These are phyloP conservation scores for rabbit (Oryctolagus cuniculus) DNA, from an alignment of 2,113 vertebrate genomes.

Conservation along the genomic window mOryCun1.1 NC_091453.1:12140001-12140500, in stretches of 20 bases:
- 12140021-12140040: slow-evolving; percentile 8
- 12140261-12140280: slow-evolving; percentile 39
- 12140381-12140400: neutral
- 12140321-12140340: slow-evolving; percentile 11
- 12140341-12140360: neutral
- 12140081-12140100: neutral
- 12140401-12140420: too few relatives aligned
- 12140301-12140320: neutral
- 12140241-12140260: neutral
- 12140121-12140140: slow-evolving; percentile 26
- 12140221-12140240: slow-evolving; percentile 47
- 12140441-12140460: neutral
- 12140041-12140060: slow-evolving; percentile 39
- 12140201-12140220: neutral
- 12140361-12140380: neutral
- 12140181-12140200: neutral
- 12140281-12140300: slow-evolving; percentile 30
- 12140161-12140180: neutral
- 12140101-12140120: neutral
- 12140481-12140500: neutral
- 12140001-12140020: neutral
- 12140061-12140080: neutral
- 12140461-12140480: slow-evolving; percentile 4
- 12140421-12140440: neutral
- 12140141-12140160: slow-evolving; percentile 38